Evolutionary conservation across 1,140 invertebrate genomes (phyloP), one percentile per base, ranked within the genome.

Genomic region (Papilio polyxenes): DNA sequence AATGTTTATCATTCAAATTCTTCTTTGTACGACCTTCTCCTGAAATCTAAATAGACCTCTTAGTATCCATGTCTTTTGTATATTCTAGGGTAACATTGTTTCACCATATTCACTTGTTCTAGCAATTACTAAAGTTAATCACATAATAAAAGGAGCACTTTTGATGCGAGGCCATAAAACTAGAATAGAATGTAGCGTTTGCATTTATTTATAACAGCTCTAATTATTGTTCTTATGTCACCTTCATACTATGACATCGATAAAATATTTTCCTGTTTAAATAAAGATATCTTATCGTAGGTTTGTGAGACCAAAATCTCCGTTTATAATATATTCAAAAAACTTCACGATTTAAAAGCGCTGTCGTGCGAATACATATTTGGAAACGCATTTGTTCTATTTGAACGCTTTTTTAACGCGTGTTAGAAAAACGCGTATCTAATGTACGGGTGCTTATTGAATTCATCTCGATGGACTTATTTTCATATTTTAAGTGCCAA

Each of bases 161-260:
- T 37, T 37, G 65, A 69, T 31, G 62, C 62, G 65, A 69, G 31
- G 65, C 37, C 65, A 69, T 20, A 59, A n/a, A 59, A 20, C 65
- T 69, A 69, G 62, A 69, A 13, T 69, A 31, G 23, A 69, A 69
- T 69, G 65, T 40, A 3, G n/a, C 20, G 8, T 62, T 69, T 69
- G 65, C 65, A 69, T 37, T 69, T 37, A 69, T 69, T 69, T 37
- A 69, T 37, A 37, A 7, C 0, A 6, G 20, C 20, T 37, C 31
- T 69, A 69, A 69, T 37, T 69, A 69, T 69, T 69, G 65, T 69
- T 69, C 37, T 69, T 69, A 69, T 69, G 31, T 6, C 23, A 31
- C 31, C 13, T 69, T 69, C 23, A 69, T 31, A 23, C 62, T 69
- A 69, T 69, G 9, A 69, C 11, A 23, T 23, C 15, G 17, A 59